A percentile compares a stretch with the other conserved stretches of the same genome.
phyloP scores from a whole-genome alignment of 2,797 vertebrate genomes.

The Chlorospingus semifuscus region DNA sequence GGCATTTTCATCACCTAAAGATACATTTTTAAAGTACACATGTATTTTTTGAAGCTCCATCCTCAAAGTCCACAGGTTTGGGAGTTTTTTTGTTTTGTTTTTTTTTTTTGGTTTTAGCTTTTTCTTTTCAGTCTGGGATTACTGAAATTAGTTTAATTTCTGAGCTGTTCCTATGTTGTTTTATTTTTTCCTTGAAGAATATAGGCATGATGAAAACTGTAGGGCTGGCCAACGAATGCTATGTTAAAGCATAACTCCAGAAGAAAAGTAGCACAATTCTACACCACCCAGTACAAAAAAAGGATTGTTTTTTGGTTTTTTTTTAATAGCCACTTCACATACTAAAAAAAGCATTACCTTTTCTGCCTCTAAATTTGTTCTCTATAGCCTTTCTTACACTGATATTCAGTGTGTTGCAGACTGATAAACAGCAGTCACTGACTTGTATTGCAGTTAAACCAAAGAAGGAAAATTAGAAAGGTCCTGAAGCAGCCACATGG shows the following conservation, averaged over 20 bases:
- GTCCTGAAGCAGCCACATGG: background rate
- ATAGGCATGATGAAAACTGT: background rate
- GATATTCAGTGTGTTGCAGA: background rate
- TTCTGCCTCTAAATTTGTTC: background rate
- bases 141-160: background rate
- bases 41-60: background rate
- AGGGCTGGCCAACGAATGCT: background rate
- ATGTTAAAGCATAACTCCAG: background rate
- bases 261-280: background rate
- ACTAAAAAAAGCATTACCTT: background rate
- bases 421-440: background rate
- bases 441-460: background rate
- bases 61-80: background rate
- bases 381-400: background rate
- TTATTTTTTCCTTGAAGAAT: background rate
- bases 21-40: background rate
- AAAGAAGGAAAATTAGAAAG: background rate
- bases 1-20: conserved; percentile 9
- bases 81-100: background rate
- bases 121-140: background rate
- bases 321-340: background rate
- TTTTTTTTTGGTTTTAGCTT: background rate
- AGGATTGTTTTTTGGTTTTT: background rate
- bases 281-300: background rate
- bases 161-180: background rate